Conservation (phyloP, 1,140 invertebrate genomes). For the Melitaea cinxia region DNA sequence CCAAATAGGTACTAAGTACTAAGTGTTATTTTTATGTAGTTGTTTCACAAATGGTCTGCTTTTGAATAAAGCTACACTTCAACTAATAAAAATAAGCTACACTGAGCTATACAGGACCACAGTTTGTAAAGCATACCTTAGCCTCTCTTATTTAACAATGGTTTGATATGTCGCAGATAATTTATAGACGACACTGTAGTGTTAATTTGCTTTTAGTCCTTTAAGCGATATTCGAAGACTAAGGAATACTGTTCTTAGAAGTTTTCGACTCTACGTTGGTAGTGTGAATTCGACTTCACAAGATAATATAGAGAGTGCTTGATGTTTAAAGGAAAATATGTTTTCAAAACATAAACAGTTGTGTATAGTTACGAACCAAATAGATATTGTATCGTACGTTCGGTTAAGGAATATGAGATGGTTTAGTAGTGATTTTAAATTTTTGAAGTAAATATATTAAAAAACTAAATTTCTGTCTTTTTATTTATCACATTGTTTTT, state of each 20-base stretch:
- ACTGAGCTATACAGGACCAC: too few species aligned
- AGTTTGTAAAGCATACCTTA: too few species aligned
- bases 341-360: constrained; percentile 67
- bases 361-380: constrained; percentile 62
- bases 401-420: constrained; percentile 50
- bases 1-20: too few species aligned
- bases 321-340: constrained; percentile 51
- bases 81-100: too few species aligned
- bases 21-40: too few species aligned
- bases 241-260: constrained; percentile 4
- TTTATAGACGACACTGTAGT: too few species aligned
- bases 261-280: neutral
- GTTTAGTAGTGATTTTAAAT: constrained; percentile 68
- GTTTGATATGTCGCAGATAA: too few species aligned
- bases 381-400: constrained; percentile 56
- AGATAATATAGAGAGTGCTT: constrained; percentile 49
- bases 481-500: constrained; percentile 9
- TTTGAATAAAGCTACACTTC: too few species aligned
- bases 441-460: constrained; percentile 70
- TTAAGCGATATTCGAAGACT: neutral
- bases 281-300: constrained; percentile 19
- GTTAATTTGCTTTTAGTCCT: too few species aligned
- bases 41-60: too few species aligned
- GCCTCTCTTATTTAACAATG: too few species aligned
- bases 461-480: constrained; percentile 32